These are phyloP conservation scores for Protonemura montana DNA, from an alignment of 2,888 invertebrate genomes.

Conservation along the genomic window DNA sequence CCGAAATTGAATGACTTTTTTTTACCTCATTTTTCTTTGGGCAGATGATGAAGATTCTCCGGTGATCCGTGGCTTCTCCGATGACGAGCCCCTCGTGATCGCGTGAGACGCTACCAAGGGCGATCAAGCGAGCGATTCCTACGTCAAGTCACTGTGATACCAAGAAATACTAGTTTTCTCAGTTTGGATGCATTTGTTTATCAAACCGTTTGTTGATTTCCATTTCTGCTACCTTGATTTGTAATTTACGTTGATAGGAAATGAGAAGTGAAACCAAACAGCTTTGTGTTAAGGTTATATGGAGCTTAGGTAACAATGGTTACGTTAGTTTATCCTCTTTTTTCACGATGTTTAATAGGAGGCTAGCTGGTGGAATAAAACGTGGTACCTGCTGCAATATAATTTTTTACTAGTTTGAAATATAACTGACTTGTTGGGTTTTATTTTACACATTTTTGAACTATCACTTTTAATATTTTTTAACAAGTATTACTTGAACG, in stretches of 20 bases:
- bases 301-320: not conserved
- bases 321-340: not conserved
- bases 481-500: not conserved
- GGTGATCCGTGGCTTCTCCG: slow-evolving; percentile 89
- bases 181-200: not conserved
- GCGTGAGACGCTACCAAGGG: slow-evolving; percentile 65
- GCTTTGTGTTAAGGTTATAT: not conserved
- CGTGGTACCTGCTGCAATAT: not conserved
- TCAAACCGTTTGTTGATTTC: not conserved
- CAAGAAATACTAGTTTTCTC: slow-evolving; percentile 14
- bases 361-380: no score
- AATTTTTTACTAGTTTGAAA: not conserved
- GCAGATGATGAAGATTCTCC: slow-evolving; percentile 86
- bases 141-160: slow-evolving; percentile 48
- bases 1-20: not conserved
- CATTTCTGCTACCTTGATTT: not conserved
- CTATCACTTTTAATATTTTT: not conserved
- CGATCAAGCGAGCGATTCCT: not conserved
- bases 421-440: not conserved
- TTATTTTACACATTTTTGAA: not conserved
- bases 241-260: not conserved
- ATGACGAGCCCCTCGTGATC: slow-evolving; percentile 92
- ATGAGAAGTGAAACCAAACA: not conserved
- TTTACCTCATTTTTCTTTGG: slow-evolving; percentile 51
- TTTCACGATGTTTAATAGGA: not conserved